Conservation (phyloP, 2,113 vertebrate species). For the Callospermophilus lateralis region DNA sequence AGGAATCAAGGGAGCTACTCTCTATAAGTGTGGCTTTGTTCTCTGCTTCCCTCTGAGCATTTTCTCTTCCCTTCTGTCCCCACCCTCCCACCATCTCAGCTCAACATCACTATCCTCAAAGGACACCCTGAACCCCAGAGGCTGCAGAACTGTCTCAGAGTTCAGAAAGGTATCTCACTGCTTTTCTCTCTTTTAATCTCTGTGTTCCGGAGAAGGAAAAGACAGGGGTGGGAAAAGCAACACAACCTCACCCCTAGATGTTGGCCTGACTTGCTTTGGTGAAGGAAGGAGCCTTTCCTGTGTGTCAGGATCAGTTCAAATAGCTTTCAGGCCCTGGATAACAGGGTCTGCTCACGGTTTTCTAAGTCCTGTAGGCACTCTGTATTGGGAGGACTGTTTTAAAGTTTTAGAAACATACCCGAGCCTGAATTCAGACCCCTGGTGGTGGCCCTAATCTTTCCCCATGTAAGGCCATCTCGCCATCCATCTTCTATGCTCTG, state of each 20-base stretch:
- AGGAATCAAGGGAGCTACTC: not conserved
- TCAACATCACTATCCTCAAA: not conserved
- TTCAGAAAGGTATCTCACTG: slow-evolving; percentile 1
- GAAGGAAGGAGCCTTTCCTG: not conserved
- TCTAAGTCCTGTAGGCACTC: not conserved
- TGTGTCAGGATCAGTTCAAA: not conserved
- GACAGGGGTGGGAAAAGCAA: not conserved
- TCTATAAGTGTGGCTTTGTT: not conserved
- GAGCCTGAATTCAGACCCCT: not conserved
- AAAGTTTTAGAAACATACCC: not conserved
- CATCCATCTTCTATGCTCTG: not conserved
- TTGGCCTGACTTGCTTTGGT: not conserved
- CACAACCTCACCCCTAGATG: not conserved
- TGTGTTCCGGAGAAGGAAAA: not conserved
- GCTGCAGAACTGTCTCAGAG: not conserved
- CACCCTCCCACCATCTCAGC: not conserved
- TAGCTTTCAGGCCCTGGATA: not conserved
- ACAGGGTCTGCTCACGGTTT: not conserved
- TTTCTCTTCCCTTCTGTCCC: not conserved
- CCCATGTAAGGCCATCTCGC: not conserved
- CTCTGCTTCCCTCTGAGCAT: not conserved
- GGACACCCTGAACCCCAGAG: not conserved
- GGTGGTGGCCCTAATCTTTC: not conserved
- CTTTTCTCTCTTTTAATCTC: not conserved
- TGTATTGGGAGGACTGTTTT: not conserved